These are phyloP conservation scores for Sebastiscus tertius DNA, from an alignment of 2,797 vertebrate genomes.

Conservation along the genomic window DNA sequence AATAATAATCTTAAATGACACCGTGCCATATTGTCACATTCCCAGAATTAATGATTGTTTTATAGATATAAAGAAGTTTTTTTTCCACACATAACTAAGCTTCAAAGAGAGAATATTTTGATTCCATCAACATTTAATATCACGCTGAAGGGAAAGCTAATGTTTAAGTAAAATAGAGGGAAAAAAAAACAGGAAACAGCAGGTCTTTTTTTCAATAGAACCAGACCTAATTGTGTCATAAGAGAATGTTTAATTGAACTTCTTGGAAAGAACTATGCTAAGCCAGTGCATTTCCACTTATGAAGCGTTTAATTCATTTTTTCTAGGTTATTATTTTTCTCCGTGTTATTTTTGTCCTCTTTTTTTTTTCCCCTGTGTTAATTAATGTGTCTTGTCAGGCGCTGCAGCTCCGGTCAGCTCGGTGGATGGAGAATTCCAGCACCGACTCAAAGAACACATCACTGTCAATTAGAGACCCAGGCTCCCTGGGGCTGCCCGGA, in stretches of 20 bases:
- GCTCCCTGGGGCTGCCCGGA: conserved; percentile 73
- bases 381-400: conserved; percentile 82
- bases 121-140: neutral
- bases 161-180: neutral
- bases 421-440: conserved; percentile 75
- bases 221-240: conserved; percentile 54
- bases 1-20: neutral
- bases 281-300: conserved; percentile 37
- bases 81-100: neutral
- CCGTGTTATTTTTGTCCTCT: conserved; percentile 56
- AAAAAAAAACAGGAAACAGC: neutral
- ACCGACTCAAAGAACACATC: conserved; percentile 82
- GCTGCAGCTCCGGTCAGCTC: conserved; percentile 69
- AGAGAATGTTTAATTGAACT: conserved; percentile 54
- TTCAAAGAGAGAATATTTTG: conserved; percentile 10
- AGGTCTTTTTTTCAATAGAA: conserved; percentile 17
- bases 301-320: conserved; percentile 30
- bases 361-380: conserved; percentile 60
- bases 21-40: neutral
- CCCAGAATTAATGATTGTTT: neutral
- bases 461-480: conserved; percentile 81
- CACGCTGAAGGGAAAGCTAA: neutral
- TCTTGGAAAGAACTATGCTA: conserved; percentile 51
- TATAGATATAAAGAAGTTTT: neutral
- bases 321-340: conserved; percentile 35